Evolutionary conservation across 2,797 vertebrate genomes (phyloP).

Genomic region (Bradypus variegatus): DNA sequence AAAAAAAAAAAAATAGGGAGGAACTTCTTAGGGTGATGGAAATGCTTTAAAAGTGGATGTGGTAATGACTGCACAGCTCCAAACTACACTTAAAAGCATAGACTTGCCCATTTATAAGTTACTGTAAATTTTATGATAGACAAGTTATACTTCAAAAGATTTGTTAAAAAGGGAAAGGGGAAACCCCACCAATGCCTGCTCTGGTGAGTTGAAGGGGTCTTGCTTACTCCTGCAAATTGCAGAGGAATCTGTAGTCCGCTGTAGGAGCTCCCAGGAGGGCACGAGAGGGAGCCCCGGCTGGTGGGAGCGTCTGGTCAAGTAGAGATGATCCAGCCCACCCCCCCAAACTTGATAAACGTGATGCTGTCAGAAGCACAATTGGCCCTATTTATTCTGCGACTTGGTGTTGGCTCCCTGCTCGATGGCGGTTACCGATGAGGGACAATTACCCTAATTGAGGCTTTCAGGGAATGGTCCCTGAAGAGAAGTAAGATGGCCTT

Average conservation of each 20-base stretch:
- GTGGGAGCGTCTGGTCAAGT: not conserved
- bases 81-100: not conserved
- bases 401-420: conserved; percentile 61
- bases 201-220: not conserved
- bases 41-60: not conserved
- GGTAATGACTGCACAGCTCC: not conserved
- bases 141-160: not conserved
- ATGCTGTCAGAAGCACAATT: not conserved
- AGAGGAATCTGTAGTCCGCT: too few species aligned
- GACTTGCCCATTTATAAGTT: too few species aligned
- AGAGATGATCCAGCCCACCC: not conserved
- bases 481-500: conserved; percentile 65
- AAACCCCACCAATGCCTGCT: not conserved
- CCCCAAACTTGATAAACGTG: not conserved
- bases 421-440: conserved; percentile 60
- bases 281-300: too few species aligned
- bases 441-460: conserved; percentile 69
- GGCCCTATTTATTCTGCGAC: conserved; percentile 56
- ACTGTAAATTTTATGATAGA: not conserved
- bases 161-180: not conserved
- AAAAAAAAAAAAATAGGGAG: too few species aligned
- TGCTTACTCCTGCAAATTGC: not conserved
- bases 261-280: not conserved
- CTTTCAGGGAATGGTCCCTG: conserved; percentile 67
- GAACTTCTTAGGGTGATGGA: not conserved